A percentile compares a stretch with the other conserved stretches of the same genome.
Conservation (phyloP, 1,140 invertebrate species). For the Apis cerana region DNA sequence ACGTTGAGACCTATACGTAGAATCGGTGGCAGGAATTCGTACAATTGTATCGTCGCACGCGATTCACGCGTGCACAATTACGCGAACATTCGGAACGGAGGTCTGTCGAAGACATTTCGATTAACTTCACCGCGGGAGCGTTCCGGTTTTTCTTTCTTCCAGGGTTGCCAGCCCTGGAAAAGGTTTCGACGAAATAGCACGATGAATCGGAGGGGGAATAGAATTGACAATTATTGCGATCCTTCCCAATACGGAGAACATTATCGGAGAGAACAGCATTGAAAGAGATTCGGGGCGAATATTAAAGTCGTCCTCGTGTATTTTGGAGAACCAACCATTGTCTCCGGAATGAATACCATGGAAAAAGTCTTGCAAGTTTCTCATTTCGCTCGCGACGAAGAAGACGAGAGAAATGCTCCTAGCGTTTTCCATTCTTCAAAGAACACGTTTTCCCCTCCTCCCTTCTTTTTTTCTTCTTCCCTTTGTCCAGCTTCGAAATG, state of each 20-base stretch:
- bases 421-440: not conserved
- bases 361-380: slow-evolving; percentile 3
- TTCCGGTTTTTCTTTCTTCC: slow-evolving; percentile 48
- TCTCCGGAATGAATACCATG: not conserved
- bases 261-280: not conserved
- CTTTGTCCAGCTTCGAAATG: slow-evolving; percentile 38
- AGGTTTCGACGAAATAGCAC: not conserved
- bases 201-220: not conserved
- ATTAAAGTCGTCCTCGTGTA: not conserved
- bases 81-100: slow-evolving; percentile 61
- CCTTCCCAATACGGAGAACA: not conserved
- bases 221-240: not conserved
- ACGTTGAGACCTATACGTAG: too few species aligned
- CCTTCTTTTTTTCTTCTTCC: not conserved
- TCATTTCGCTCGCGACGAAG: slow-evolving; percentile 11
- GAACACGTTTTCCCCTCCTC: too few species aligned
- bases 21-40: not conserved
- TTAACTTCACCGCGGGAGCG: slow-evolving; percentile 75
- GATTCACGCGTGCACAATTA: slow-evolving; percentile 35
- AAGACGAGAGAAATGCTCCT: slow-evolving; percentile 10
- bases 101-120: slow-evolving; percentile 80
- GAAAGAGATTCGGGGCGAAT: not conserved
- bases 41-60: slow-evolving; percentile 1
- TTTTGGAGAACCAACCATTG: not conserved
- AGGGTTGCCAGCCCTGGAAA: not conserved